Conservation (phyloP, 2,888 invertebrate genomes). For the Lampropteryx suffumata region DNA sequence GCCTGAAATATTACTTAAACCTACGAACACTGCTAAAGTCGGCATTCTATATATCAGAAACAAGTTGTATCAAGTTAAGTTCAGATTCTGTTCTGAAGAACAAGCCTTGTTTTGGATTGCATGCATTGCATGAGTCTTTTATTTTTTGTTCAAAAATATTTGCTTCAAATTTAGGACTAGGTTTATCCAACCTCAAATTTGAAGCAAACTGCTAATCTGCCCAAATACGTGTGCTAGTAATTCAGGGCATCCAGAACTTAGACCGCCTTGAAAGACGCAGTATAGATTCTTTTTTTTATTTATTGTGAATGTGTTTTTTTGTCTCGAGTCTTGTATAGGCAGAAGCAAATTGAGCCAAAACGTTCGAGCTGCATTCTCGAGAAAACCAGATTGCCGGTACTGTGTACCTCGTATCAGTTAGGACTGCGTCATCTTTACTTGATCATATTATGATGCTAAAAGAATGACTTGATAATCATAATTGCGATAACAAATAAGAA, state of each 20-base stretch:
- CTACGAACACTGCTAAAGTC: background rate
- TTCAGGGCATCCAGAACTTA: background rate
- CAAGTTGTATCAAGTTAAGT: too few relatives aligned
- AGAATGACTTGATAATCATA: too few relatives aligned
- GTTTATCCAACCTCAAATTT: background rate
- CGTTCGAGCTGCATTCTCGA: slow-evolving; percentile 5
- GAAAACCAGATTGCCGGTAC: background rate
- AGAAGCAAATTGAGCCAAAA: slow-evolving; percentile 21
- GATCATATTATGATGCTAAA: too few relatives aligned
- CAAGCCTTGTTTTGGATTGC: too few relatives aligned
- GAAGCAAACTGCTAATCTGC: background rate
- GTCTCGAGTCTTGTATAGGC: slow-evolving; percentile 21
- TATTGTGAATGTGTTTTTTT: slow-evolving; percentile 21
- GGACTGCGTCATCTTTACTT: too few relatives aligned
- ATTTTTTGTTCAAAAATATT: too few relatives aligned
- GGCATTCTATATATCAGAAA: too few relatives aligned
- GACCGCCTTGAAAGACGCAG: slow-evolving; percentile 5
- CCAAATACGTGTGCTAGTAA: slow-evolving; percentile 1
- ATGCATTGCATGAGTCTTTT: too few relatives aligned
- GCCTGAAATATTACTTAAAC: background rate
- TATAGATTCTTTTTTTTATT: slow-evolving; percentile 20
- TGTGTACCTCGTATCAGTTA: too few relatives aligned
- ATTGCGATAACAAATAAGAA: too few relatives aligned
- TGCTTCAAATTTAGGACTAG: too few relatives aligned
- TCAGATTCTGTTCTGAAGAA: too few relatives aligned